Evolutionary conservation across 2,797 vertebrate genomes (phyloP).

Genomic region (Aplochiton taeniatus): DNA sequence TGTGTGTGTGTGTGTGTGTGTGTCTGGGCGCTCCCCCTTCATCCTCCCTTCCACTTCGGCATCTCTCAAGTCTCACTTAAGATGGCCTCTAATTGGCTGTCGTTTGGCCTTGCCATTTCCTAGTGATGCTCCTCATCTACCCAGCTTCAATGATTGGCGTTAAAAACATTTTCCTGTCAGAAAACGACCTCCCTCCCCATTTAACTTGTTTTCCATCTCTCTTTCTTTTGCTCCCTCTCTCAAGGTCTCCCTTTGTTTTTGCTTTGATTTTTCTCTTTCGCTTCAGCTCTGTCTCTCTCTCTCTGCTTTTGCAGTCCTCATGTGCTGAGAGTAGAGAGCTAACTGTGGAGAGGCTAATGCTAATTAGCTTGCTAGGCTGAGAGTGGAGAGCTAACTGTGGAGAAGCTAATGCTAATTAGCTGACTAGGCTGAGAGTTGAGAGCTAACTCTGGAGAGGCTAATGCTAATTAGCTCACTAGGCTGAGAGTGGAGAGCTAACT

Average conservation of each 20-base stretch:
- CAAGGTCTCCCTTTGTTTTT: background rate
- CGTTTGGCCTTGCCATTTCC: constrained; percentile 2
- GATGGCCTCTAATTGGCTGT: constrained; percentile 23
- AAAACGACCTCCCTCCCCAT: background rate
- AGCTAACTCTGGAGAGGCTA: too few relatives aligned
- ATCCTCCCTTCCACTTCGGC: background rate
- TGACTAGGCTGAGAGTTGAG: too few relatives aligned
- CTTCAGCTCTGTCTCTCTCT: constrained; percentile 28
- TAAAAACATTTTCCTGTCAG: constrained; percentile 27
- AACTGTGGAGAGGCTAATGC: too few relatives aligned
- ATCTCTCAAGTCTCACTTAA: constrained; percentile 5
- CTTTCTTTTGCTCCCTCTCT: constrained; percentile 44
- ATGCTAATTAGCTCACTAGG: too few relatives aligned
- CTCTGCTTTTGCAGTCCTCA: constrained; percentile 40
- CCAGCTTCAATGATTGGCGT: constrained; percentile 14
- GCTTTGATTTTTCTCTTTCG: background rate
- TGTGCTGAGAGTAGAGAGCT: too few relatives aligned
- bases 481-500: too few relatives aligned
- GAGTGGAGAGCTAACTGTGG: too few relatives aligned
- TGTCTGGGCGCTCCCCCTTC: background rate
- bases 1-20: too few relatives aligned
- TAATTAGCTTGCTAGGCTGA: too few relatives aligned
- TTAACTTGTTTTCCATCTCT: background rate
- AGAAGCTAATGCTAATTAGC: too few relatives aligned
- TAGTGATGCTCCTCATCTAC: constrained; percentile 6